Evolutionary conservation across 1,140 invertebrate genomes (phyloP).

Genomic region (Micrasema minimum): DNA sequence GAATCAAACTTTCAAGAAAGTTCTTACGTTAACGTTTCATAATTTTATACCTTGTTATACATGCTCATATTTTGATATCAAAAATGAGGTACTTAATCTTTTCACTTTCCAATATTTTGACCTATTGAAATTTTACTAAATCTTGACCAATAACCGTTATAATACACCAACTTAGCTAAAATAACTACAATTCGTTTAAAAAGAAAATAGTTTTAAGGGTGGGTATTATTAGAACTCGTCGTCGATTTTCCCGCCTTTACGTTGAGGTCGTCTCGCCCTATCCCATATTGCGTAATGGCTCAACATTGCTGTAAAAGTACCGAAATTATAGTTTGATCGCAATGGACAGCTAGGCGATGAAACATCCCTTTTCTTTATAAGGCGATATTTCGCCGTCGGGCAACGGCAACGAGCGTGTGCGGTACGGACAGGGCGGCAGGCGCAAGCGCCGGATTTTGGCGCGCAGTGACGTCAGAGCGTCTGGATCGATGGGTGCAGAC

Average conservation of each 20-base stretch:
- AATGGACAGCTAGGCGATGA: conserved; percentile 5
- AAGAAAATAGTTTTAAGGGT: too few relatives aligned
- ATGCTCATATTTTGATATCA: too few relatives aligned
- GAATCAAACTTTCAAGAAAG: too few relatives aligned
- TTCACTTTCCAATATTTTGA: too few relatives aligned
- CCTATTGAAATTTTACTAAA: too few relatives aligned
- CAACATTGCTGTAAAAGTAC: conserved; percentile 8
- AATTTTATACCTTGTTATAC: too few relatives aligned
- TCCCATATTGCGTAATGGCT: conserved; percentile 7
- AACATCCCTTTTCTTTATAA: conserved; percentile 4
- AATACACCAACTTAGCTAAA: too few relatives aligned
- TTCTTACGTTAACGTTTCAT: too few relatives aligned
- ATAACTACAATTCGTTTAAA: too few relatives aligned
- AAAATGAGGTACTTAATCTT: too few relatives aligned
- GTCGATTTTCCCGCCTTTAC: conserved; percentile 5
- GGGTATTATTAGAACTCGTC: too few relatives aligned
- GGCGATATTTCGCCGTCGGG: not conserved
- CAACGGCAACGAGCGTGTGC: not conserved
- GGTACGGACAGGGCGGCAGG: not conserved
- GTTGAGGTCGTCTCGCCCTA: conserved; percentile 13
- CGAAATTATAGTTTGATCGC: not conserved
- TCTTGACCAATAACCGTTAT: too few relatives aligned
- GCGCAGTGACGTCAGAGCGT: conserved; percentile 50
- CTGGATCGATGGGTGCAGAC: conserved; percentile 51
- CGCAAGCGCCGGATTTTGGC: conserved; percentile 46